Evolutionary conservation across 2,888 invertebrate genomes (phyloP), one percentile per base, ranked within the genome.

Genomic region (Thelaira solivaga): DNA sequence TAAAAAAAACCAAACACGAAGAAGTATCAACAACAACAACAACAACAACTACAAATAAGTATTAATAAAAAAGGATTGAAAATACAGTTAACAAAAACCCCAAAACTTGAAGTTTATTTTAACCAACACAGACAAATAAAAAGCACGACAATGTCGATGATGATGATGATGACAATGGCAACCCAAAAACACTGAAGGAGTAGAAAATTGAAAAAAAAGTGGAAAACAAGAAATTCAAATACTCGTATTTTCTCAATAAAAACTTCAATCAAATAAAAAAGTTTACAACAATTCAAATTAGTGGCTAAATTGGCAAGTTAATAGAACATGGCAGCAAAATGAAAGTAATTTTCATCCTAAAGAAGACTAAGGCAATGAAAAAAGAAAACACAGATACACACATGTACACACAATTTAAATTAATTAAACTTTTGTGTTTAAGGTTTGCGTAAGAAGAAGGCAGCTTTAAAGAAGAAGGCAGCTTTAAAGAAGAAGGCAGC

Each of bases 71-170:
- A 74, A 74, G 59, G 34, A 67, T 65, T 73, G 45, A 67, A 72
- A 62, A 74, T 61, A 31, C 22, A 39, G 49, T 41, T 43, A 72
- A 45, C 47, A 69, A 64, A n/a, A 67, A 69, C 29, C 69, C 57
- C 62, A 76, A 71, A 71, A 72, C 64, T 61, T 53, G 11, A 61
- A 67, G 34, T 61, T n/a, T 61, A 72, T 49, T 73, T 77, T 51
- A 51, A 57, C 68, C 59, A 45, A 24, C 43, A 59, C 49, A 55
- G 55, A 64, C 34, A 68, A 53, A 55, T 18, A 59, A 24, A 26
- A 51, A 11, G n/a, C n/a, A n/a, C 22, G 49, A 71, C 53, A 67
- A 45, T 67, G 43, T 31, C 41, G 41, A 18, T 41, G 55, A 22
- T 7, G 6, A 39, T 36, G 31, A 13, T 24, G 6, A 41, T 41